phyloP scores from a whole-genome alignment of 2,797 vertebrate genomes.

The Lutjanus argentimaculatus region DNA sequence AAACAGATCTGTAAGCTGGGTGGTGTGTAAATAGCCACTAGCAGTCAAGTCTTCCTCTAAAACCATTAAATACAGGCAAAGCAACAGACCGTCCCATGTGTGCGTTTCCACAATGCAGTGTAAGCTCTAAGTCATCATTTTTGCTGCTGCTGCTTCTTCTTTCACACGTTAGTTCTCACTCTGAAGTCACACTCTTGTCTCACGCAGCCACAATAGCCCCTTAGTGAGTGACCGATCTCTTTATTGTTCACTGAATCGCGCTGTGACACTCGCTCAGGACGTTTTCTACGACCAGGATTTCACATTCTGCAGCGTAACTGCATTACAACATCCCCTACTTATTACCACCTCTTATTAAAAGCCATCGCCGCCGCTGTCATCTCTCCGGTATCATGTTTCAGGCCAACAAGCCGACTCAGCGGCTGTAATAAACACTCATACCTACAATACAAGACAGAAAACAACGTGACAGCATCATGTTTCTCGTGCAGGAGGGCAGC shows the following conservation, averaged over 20 bases:
- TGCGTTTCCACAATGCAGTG: not conserved
- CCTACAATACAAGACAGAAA: not conserved
- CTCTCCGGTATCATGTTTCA: not conserved
- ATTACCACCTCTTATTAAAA: not conserved
- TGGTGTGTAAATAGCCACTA: slow-evolving; percentile 32
- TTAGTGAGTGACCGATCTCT: slow-evolving; percentile 25
- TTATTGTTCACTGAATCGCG: slow-evolving; percentile 35
- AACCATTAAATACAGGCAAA: slow-evolving; percentile 1
- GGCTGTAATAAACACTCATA: not conserved
- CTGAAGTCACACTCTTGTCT: not conserved
- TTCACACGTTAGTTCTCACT: slow-evolving; percentile 19
- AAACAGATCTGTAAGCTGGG: slow-evolving; percentile 33
- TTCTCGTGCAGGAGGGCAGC: not conserved
- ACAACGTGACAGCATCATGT: not conserved
- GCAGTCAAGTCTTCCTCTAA: slow-evolving; percentile 24
- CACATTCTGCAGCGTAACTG: slow-evolving; percentile 15
- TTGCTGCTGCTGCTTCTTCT: not conserved
- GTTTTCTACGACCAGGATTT: slow-evolving; percentile 25
- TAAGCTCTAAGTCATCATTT: slow-evolving; percentile 18
- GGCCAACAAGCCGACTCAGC: not conserved
- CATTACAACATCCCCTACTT: slow-evolving; percentile 25
- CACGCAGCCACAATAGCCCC: not conserved
- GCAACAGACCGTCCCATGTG: slow-evolving; percentile 12
- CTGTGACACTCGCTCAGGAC: slow-evolving; percentile 9
- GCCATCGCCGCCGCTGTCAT: slow-evolving; percentile 9